A percentile compares a stretch with the other conserved stretches of the same genome.
These are phyloP conservation scores for Dendrocopos noguchii DNA, from an alignment of 2,113 vertebrate species.

Conservation along the genomic window DNA sequence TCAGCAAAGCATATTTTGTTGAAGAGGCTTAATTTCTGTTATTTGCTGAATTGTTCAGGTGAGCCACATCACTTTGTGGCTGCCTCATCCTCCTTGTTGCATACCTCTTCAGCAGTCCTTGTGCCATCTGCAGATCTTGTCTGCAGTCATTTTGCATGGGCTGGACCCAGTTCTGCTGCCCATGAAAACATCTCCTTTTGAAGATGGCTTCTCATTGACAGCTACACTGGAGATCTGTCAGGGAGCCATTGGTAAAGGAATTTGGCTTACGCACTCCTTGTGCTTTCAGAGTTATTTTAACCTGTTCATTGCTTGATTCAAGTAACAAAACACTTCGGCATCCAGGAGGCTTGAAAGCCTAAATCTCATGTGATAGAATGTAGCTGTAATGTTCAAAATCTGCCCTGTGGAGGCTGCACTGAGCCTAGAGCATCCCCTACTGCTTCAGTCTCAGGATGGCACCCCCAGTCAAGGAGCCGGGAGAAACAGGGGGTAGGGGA, in stretches of 20 bases:
- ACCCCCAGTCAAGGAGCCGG: background rate
- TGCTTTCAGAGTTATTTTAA: background rate
- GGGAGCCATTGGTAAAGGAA: background rate
- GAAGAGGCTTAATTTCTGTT: background rate
- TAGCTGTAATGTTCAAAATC: background rate
- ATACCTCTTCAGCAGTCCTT: background rate
- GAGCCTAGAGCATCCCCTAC: conserved; percentile 66
- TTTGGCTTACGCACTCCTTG: background rate
- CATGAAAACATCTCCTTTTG: background rate
- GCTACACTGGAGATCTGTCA: background rate
- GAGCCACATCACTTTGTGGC: background rate
- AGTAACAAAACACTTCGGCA: background rate
- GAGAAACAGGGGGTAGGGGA: background rate
- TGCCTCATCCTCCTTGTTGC: background rate
- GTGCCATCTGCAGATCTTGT: background rate
- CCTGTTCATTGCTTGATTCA: background rate
- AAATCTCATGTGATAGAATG: background rate
- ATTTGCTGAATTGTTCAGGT: background rate
- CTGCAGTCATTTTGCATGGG: background rate
- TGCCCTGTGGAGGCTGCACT: background rate
- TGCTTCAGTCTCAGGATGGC: conserved; percentile 26
- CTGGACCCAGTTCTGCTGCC: background rate
- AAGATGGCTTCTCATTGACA: background rate
- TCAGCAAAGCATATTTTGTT: background rate
- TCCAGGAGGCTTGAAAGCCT: background rate